Base-by-base conservation (phyloP, 2,888 invertebrate genomes). In the Drosophila neonasuta region DNA sequence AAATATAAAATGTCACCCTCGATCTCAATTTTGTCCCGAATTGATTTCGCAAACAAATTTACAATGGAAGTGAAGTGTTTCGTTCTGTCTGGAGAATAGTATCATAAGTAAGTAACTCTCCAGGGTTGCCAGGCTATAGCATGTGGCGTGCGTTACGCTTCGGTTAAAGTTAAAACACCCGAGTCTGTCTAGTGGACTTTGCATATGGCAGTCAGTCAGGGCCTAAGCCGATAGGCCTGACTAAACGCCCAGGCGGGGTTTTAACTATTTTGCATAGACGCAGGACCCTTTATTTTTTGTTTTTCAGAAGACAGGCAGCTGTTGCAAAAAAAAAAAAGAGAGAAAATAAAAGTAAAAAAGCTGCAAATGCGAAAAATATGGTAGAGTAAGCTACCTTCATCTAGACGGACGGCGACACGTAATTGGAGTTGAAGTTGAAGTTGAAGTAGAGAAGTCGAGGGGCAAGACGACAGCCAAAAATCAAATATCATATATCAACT, bases 401-500 rank as follows among this genome's bases (percentile, higher is more conserved):
- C 39, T 54, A 41, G 41, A 11, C 7, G 44, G 46, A 60, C 50
- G 59, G 50, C 45, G 69, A 46, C 63, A 29, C 46, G 50, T 80
- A 80, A 75, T 78, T 80, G 73, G 75, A 79, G 80, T 74, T 71
- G 69, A 71, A 64, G 41, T 56, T 44, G 50, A 46, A 24, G 51
- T 42, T 36, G 49, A 66, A 29, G 56, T 36, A 58, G 50, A 61
- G 49, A 66, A 29, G 61, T 45, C 63, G 50, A 61, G 59, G 20
- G 30, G 55, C 52, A 45, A 41, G 30, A 11, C 48, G 59, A 66
- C 65, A 64, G 68, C 71, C 77, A 75, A 77, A 79, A 86, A 83
- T 86, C 83, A 86, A 86, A 83, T 83, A 83, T 86, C 83, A 83
- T 86, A 83, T 83, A 83, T 83, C 83, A 83, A 83, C 86, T 83